Conservation (phyloP, 2,797 vertebrate genomes). For the Ctenopoma kingsleyae region DNA sequence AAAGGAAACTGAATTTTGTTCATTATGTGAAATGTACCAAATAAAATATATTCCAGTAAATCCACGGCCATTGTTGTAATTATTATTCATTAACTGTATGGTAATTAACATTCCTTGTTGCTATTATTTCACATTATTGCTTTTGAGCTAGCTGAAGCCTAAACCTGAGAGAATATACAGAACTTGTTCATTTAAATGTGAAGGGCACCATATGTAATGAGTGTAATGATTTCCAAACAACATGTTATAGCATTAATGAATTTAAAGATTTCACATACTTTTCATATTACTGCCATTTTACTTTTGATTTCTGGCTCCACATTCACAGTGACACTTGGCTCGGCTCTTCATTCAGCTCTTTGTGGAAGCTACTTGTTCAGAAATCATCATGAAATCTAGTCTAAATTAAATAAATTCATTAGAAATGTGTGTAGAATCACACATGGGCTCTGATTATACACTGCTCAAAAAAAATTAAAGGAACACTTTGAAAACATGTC, state of each 20-base stretch:
- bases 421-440: neutral
- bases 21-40: slow-evolving; percentile 51
- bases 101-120: neutral
- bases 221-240: neutral
- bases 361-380: neutral
- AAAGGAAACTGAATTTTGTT: slow-evolving; percentile 35
- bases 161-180: neutral
- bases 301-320: neutral
- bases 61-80: neutral
- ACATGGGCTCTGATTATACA: too few relatives aligned
- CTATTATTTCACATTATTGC: neutral
- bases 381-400: neutral
- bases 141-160: neutral
- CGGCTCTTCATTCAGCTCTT: neutral
- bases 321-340: neutral
- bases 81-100: slow-evolving; percentile 11
- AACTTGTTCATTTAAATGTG: neutral
- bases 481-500: too few relatives aligned
- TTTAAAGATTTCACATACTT: neutral
- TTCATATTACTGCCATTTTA: neutral
- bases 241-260: neutral
- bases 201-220: neutral
- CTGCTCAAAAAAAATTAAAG: too few relatives aligned
- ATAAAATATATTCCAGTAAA: slow-evolving; percentile 65
- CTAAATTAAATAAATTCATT: neutral